Evolutionary conservation across 2,888 invertebrate species (phyloP), one percentile per base, ranked within the genome.

Genomic region (Trichacis sp.): DNA sequence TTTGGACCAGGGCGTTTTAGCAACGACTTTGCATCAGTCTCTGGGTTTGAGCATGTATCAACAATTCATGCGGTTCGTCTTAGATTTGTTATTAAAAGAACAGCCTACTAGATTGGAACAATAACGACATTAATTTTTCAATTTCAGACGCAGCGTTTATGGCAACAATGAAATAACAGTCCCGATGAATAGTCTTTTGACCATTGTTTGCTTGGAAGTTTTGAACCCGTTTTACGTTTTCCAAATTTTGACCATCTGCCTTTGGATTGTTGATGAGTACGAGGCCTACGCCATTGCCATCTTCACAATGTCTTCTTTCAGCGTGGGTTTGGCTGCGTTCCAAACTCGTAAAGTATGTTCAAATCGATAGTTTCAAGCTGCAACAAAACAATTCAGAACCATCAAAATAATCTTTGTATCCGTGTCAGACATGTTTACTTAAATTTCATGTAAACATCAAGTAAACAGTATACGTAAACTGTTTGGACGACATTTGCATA

Each of bases 161-260:
- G 96, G 96, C 0, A 85, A 89, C 18, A 96, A 96, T 85, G 91
- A 92, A 82, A 96, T 96, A 73, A 88, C 90, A 50, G 92, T 96
- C 33, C 93, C 93, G 2, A 90, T 94, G 48, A 90, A 91, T 76
- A 88, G 91, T 48, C 87, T 94, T 43, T 78, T 90, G 61, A 90
- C 90, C 0, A 86, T 96, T 11, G 86, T 95, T 0, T 89, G 93
- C 36, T 85, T 94, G 68, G 95, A 96, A 84, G 92, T 93, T 30
- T 89, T 97, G 73, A 96, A 96, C 85, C 97, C 97, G 2, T 97
- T 97, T 87, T 97, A 97, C 86, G 92, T 97, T 78, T 97, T 97
- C 87, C 97, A 97, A 89, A 83, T 96, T 70, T 94, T 95, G 85
- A 96, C 96, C 46, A 93, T 95, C 67, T 88, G 89, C 8, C 88